Evolutionary conservation across 2,888 invertebrate genomes (phyloP).

Genomic region (Drymonia ruficornis): DNA sequence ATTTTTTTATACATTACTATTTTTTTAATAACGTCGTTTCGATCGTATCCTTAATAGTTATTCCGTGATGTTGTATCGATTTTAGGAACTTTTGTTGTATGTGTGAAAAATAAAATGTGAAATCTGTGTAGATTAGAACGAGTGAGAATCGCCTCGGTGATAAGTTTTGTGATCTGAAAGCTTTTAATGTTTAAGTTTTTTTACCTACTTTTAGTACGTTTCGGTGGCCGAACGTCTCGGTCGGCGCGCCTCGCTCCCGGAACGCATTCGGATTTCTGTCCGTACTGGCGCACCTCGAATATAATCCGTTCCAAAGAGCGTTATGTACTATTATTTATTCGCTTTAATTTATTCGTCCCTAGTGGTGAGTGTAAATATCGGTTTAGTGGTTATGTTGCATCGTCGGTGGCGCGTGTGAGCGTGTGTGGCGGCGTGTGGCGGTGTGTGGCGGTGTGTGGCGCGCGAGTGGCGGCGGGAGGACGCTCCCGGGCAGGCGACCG

Average conservation of each 20-base stretch:
- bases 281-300: slow-evolving; percentile 60
- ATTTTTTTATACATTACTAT: slow-evolving; percentile 25
- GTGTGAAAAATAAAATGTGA: background rate
- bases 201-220: slow-evolving; percentile 18
- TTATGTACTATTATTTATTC: slow-evolving; percentile 64
- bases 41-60: slow-evolving; percentile 18
- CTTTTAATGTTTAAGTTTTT: slow-evolving; percentile 37
- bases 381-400: slow-evolving; percentile 47
- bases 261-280: slow-evolving; percentile 41
- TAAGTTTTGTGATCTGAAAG: slow-evolving; percentile 43
- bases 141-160: slow-evolving; percentile 42
- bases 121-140: slow-evolving; percentile 16
- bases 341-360: slow-evolving; percentile 67
- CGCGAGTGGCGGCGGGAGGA: slow-evolving; percentile 27
- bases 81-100: slow-evolving; percentile 7
- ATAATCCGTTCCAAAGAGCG: slow-evolving; percentile 79
- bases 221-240: slow-evolving; percentile 24
- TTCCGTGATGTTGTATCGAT: slow-evolving; percentile 20
- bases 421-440: slow-evolving; percentile 32
- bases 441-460: slow-evolving; percentile 14
- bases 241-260: slow-evolving; percentile 35
- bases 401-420: slow-evolving; percentile 37
- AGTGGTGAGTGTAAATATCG: slow-evolving; percentile 49
- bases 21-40: slow-evolving; percentile 19
- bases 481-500: slow-evolving; percentile 64